phyloP scores from a whole-genome alignment of 2,797 vertebrate genomes.

The Molossus molossus region DNA sequence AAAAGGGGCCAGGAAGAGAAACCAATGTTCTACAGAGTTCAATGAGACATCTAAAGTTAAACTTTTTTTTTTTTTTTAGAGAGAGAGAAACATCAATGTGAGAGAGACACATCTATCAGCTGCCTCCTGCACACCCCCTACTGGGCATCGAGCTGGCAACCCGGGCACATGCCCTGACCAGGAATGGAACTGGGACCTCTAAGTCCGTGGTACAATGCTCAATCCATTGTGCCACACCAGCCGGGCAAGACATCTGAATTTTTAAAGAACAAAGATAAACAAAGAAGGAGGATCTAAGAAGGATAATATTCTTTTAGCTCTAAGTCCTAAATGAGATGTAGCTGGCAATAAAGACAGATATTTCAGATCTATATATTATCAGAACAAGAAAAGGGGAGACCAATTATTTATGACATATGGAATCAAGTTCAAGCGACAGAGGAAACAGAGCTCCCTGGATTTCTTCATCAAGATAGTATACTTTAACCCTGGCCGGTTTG shows the following conservation, averaged over 20 bases:
- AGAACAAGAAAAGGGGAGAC: background rate
- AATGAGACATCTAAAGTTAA: background rate
- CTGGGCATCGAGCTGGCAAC: no score
- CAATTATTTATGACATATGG: background rate
- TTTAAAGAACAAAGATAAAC: conserved; percentile 20
- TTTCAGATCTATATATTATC: background rate
- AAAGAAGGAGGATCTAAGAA: background rate
- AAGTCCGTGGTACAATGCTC: no score
- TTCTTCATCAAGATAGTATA: background rate
- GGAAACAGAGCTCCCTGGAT: background rate
- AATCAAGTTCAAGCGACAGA: conserved; percentile 43
- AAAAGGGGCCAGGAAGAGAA: background rate
- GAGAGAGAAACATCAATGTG: no score
- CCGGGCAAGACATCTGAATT: background rate
- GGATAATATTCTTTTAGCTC: background rate
- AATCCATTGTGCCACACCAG: no score
- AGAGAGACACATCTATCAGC: no score
- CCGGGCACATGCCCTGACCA: no score
- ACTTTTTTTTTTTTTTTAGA: no score
- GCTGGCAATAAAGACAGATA: background rate
- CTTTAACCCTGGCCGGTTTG: no score
- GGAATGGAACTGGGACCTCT: no score
- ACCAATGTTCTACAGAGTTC: background rate
- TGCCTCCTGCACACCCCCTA: no score
- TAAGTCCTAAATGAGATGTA: conserved; percentile 1